Conservation (phyloP, 1,140 invertebrate genomes). For the Atta texana region DNA sequence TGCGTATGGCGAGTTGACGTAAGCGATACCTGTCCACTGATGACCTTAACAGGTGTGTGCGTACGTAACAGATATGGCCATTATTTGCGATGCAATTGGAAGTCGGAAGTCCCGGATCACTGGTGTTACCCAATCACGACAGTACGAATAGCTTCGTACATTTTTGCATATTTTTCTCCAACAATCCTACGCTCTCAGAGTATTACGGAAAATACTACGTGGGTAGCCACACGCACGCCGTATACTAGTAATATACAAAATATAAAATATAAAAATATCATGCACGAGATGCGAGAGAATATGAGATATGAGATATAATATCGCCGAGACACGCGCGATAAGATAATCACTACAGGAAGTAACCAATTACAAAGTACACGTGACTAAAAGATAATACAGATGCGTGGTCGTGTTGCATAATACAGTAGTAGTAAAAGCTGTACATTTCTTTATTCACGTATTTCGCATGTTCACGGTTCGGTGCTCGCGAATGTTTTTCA, state of each 20-base stretch:
- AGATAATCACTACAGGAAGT: conserved; percentile 22
- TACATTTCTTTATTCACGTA: background rate
- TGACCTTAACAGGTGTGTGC: conserved; percentile 75
- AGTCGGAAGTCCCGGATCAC: conserved; percentile 15
- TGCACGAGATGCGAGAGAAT: conserved; percentile 14
- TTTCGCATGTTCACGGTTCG: background rate
- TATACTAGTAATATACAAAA: background rate
- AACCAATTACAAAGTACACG: conserved; percentile 20
- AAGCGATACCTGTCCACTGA: conserved; percentile 69
- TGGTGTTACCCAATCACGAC: conserved; percentile 65
- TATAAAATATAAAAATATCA: conserved; percentile 29
- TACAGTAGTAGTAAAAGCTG: conserved; percentile 29
- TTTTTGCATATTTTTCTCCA: conserved; percentile 32
- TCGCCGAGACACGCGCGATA: conserved; percentile 21
- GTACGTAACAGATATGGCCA: conserved; percentile 46
- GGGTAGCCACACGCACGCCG: background rate
- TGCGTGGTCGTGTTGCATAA: conserved; percentile 25
- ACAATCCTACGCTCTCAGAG: background rate
- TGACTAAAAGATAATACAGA: conserved; percentile 34
- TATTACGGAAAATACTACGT: background rate
- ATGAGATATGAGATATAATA: background rate
- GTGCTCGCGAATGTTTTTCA: background rate
- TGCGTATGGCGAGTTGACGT: conserved; percentile 71
- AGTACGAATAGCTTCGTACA: background rate
- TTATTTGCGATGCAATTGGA: conserved; percentile 69